phyloP scores from a whole-genome alignment of 1,140 invertebrate genomes.

The Drosophila simulans region DNA sequence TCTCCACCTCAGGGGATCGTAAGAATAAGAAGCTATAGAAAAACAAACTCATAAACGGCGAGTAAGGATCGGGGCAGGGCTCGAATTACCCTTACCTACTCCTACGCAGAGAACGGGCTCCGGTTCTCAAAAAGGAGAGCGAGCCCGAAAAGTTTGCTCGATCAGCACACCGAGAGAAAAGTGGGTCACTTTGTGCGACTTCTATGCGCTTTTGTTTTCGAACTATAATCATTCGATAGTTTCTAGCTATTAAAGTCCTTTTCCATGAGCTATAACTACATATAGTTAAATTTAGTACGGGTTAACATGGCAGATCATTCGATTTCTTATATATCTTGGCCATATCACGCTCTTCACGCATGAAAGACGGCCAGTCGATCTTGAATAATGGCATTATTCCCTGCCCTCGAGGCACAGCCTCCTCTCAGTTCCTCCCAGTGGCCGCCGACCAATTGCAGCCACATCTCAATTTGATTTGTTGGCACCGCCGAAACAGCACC shows the following conservation, averaged over 20 bases:
- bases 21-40: conserved; percentile 22
- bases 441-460: conserved; percentile 67
- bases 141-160: conserved; percentile 5
- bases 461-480: conserved; percentile 78
- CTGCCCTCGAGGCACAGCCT: not conserved
- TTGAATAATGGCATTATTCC: conserved; percentile 6
- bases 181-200: not conserved
- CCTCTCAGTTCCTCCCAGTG: conserved; percentile 8
- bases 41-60: conserved; percentile 23
- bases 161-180: conserved; percentile 8
- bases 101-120: conserved; percentile 4
- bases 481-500: conserved; percentile 40
- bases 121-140: not conserved
- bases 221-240: too few relatives aligned
- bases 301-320: too few relatives aligned
- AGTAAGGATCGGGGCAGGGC: conserved; percentile 26
- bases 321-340: too few relatives aligned
- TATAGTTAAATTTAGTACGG: too few relatives aligned
- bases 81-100: conserved; percentile 39
- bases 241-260: too few relatives aligned
- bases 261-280: too few relatives aligned
- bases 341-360: not conserved
- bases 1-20: conserved; percentile 30
- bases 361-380: not conserved
- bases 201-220: not conserved